phyloP scores from a whole-genome alignment of 2,888 invertebrate species.

The Galerucella nymphaeae region DNA sequence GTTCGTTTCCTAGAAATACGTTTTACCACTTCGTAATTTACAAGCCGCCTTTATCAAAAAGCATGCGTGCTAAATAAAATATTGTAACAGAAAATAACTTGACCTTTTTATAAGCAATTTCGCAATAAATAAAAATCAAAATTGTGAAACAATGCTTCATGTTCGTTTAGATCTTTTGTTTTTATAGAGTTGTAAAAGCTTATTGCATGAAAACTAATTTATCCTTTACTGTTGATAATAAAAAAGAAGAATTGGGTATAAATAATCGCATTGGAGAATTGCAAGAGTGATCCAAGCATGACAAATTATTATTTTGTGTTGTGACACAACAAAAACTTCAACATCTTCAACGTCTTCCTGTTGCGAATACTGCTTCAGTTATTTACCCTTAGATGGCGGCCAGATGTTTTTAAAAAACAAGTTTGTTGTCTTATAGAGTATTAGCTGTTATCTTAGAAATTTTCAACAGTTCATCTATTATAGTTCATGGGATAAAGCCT shows the following conservation, averaged over 20 bases:
- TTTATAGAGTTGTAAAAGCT: not conserved
- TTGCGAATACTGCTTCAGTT: too few relatives aligned
- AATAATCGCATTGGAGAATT: not conserved
- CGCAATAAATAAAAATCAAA: slow-evolving; percentile 17
- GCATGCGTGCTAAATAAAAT: slow-evolving; percentile 20
- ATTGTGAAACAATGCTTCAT: slow-evolving; percentile 13
- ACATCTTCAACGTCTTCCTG: too few relatives aligned
- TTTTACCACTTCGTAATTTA: slow-evolving; percentile 41
- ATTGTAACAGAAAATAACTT: slow-evolving; percentile 22
- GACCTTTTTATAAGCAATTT: slow-evolving; percentile 20
- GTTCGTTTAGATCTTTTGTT: slow-evolving; percentile 1
- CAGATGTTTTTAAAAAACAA: too few relatives aligned
- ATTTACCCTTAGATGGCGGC: too few relatives aligned
- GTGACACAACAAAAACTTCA: too few relatives aligned
- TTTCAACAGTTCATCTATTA: too few relatives aligned
- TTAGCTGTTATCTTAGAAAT: too few relatives aligned
- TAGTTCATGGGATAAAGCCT: too few relatives aligned
- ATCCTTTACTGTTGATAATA: not conserved
- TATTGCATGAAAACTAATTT: not conserved
- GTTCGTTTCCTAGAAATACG: slow-evolving; percentile 33
- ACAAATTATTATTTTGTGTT: too few relatives aligned
- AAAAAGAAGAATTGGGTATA: not conserved
- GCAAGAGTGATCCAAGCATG: too few relatives aligned
- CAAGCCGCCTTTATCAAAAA: slow-evolving; percentile 31
- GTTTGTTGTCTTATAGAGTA: too few relatives aligned